Evolutionary conservation across 2,113 vertebrate genomes (phyloP), one percentile per base, ranked within the genome.

Genomic region (Limanda limanda): DNA sequence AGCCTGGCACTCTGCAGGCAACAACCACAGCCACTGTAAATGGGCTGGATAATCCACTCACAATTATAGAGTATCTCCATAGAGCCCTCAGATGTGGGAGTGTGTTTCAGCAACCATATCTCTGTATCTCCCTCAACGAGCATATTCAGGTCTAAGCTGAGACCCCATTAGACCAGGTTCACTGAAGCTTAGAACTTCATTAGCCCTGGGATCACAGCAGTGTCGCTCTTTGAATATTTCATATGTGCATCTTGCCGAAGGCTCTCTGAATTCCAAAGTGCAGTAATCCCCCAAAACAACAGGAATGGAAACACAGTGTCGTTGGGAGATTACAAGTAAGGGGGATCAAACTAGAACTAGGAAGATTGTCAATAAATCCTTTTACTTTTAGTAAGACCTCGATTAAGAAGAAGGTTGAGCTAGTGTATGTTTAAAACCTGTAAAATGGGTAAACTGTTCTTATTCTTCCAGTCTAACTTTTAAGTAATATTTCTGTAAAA

Each of bases 1-100:
- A 72, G 78, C 74, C 87, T 84, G 86, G 86, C 82, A 92, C 87
- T 79, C 63, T 31, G 10, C 72, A 86, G 84, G 88, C 71, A 89
- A 74, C 86, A 77, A 88, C 89, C 90, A 85, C 88, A 90, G 87
- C 85, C 83, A 85, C 86, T 92, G 91, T 76, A 91, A 91, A 93
- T 90, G 86, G 84, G 78, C 89, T 86, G 88, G 74, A 87, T 91
- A 89, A 93, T 90, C 88, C 86, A 83, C 74, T 91, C 76, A 88
- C 73, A 81, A 82, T 86, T 80, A 83, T 83, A 81, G 62, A 85
- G 64, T 51, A 68, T 86, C 76, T 83, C 58, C 57, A 59, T 4
- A 47, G 63, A 15, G 56, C 60, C 71, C 63, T 73, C 24, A 57
- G 45, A 73, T 64, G 35, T 75, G 21, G 51, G 21, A 72, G 55